Evolutionary conservation across 2,888 invertebrate genomes (phyloP), one percentile per base, ranked within the genome.

Genomic region (Dicroscelio sp.): DNA sequence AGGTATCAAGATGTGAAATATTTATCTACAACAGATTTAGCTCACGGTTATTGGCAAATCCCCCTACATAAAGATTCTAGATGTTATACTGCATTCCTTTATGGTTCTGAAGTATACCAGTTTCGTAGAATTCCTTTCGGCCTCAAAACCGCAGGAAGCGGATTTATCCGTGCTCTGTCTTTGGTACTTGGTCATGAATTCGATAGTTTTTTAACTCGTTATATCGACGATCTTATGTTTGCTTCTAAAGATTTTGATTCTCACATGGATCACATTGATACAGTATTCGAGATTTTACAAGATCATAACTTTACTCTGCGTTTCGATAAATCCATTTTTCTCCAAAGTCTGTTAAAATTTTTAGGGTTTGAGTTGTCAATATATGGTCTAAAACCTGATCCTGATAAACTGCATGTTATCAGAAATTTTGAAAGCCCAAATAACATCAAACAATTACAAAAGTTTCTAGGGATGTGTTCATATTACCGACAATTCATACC

Each of bases 261-360:
- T 14, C 87, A 87, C 75, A 4, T 82, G 1, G 3, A 48, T 3
- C 65, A 71, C 35, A 5, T 87, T 0, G 35, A 30, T 0, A 14
- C 25, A 0, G 31, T 87, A 1, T 87, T 87, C 67, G 1, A 12
- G 0, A 17, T 55, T 0, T 38, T 82, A 14, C 75, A 75, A 69
- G 14, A 71, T 63, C 1, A 84, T 2, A 90, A 88, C 12, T 91
- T 88, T 38, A 92, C 90, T 0, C 67, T 91, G 27, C 55, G 82
- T 0, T 14, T 91, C 1, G 92, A 93, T 30, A 95, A 95, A 91
- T 90, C 94, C n/a, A n/a, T n/a, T n/a, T n/a, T n/a, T n/a, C n/a
- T n/a, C n/a, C n/a, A n/a, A n/a, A n/a, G n/a, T n/a, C n/a, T n/a
- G n/a, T n/a, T n/a, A n/a, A n/a, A n/a, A n/a, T n/a, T n/a, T n/a